Percentiles rank a stretch among this genome's conserved stretches.
phyloP scores from a whole-genome alignment of 2,888 invertebrate species.

The Agrotis exclamationis region DNA sequence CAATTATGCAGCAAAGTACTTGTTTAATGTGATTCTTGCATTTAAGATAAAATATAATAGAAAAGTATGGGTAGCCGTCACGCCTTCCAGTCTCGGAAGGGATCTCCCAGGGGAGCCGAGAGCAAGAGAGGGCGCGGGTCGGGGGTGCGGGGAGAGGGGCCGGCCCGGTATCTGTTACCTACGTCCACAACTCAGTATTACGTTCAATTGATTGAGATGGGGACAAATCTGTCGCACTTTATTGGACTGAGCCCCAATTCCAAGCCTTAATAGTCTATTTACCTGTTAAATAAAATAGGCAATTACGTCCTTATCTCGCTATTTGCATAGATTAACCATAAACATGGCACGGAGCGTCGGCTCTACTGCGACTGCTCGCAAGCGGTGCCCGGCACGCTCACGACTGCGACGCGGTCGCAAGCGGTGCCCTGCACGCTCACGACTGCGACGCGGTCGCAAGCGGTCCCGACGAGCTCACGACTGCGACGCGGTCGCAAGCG shows the following conservation, averaged over 20 bases:
- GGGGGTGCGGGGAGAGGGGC: neutral
- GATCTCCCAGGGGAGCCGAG: constrained; percentile 18
- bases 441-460: too few relatives aligned
- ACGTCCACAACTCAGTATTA: constrained; percentile 18
- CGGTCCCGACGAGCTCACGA: neutral
- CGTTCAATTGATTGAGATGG: constrained; percentile 34
- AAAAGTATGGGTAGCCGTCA: neutral
- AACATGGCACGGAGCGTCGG: neutral
- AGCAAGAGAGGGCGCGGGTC: neutral
- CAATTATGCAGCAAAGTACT: neutral
- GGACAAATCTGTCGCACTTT: constrained; percentile 18
- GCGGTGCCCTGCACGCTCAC: too few relatives aligned
- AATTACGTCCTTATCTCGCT: constrained; percentile 25
- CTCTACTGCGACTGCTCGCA: neutral
- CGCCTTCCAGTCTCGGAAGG: neutral
- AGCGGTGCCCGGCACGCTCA: neutral
- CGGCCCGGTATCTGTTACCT: neutral
- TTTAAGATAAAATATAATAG: constrained; percentile 2
- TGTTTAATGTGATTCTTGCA: neutral
- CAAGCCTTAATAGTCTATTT: constrained; percentile 36
- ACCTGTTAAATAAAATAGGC: constrained; percentile 27
- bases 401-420: neutral
- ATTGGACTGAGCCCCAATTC: constrained; percentile 22
- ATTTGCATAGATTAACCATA: constrained; percentile 20
- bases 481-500: too few relatives aligned